Conservation (phyloP, 1,140 invertebrate genomes). For the Monochamus saltuarius region DNA sequence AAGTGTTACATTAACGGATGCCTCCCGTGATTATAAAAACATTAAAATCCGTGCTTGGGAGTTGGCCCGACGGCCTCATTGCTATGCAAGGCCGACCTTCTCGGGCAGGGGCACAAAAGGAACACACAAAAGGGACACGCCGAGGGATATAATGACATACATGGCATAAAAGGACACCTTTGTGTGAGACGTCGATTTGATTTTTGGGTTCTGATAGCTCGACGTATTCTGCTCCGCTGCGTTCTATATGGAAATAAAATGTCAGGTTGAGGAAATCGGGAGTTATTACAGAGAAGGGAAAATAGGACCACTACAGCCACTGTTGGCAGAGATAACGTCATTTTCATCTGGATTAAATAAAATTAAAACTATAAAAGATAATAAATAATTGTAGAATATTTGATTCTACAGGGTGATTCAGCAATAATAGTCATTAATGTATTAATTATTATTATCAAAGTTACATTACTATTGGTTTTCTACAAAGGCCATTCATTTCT, state of each 20-base stretch:
- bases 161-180: slow-evolving; percentile 40
- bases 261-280: background rate
- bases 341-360: too few relatives aligned
- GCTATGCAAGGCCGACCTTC: slow-evolving; percentile 40
- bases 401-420: too few relatives aligned
- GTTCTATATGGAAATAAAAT: slow-evolving; percentile 17
- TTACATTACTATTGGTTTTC: too few relatives aligned
- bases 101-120: slow-evolving; percentile 37
- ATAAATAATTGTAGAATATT: too few relatives aligned
- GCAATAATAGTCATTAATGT: too few relatives aligned
- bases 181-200: slow-evolving; percentile 37
- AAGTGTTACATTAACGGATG: slow-evolving; percentile 35
- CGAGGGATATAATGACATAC: slow-evolving; percentile 40
- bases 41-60: slow-evolving; percentile 37
- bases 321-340: too few relatives aligned
- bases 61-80: slow-evolving; percentile 37
- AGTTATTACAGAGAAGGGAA: too few relatives aligned
- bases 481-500: too few relatives aligned
- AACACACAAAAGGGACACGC: slow-evolving; percentile 41
- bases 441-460: too few relatives aligned
- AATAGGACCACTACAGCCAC: too few relatives aligned
- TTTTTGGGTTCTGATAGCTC: slow-evolving; percentile 29
- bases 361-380: too few relatives aligned
- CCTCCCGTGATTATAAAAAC: slow-evolving; percentile 42
- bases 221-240: slow-evolving; percentile 5